Base-by-base conservation (phyloP, 2,797 vertebrate genomes). In the Pteropus rufus region DNA sequence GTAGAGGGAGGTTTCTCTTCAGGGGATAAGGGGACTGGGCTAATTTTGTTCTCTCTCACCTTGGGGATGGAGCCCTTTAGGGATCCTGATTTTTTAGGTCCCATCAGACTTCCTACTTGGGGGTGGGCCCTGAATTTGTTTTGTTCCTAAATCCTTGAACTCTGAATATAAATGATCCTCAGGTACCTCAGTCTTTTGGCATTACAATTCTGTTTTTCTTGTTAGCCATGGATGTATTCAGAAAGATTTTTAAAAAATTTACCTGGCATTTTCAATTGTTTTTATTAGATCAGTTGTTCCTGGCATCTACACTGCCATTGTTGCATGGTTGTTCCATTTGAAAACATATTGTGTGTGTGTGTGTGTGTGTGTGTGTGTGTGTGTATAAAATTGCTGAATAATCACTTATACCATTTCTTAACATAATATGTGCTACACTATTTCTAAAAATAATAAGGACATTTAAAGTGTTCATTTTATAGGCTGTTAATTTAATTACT, bases 401-500 rank as follows among this genome's bases (percentile, higher is more conserved):
- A 94, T 96, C 67, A 54, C 69, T 96, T 90, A 83, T 67, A 91
- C 0, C 21, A 26, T 90, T 97, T 94, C 89, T 93, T 95, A 96
- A 97, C 93, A 94, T 88, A 95, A 96, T 82, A 24, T 69, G 69
- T 88, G n/a, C 49, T 92, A 87, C 85, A 91, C 0, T 18, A 26
- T 90, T 97, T 94, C 89, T 93, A 94, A 96, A 97, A 96, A 94
- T 85, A 95, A 95, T 82, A 64, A 94, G 87, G 82, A 64, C 67
- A 95, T 90, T 97, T 95, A 89, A 96, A 81, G 46, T 85, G 23
- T 93, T 91, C 95, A 95, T 89, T 94, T 96, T 91, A 97, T 31
- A 82, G 86, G 72, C 80, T 96, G 79, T 97, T 97, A 96, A 97
- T 95, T 95, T 96, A 97, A 97, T 70, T 91, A 93, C 62, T 93